phyloP scores from a whole-genome alignment of 2,113 vertebrate species.

The Parus major region DNA sequence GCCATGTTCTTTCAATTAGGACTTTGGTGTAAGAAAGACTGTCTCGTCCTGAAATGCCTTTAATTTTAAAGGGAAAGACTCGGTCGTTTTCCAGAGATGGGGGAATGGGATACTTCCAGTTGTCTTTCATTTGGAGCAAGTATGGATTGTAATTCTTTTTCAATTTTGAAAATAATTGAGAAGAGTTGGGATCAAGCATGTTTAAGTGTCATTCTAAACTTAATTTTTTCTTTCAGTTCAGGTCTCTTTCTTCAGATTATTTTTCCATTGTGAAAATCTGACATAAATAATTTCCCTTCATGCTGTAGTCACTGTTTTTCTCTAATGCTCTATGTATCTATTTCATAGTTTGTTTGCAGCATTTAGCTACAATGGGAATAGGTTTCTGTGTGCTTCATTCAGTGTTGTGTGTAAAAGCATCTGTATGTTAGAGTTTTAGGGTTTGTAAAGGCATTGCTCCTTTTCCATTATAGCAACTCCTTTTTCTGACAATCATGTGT shows the following conservation, averaged over 20 bases:
- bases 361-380: background rate
- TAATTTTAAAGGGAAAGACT: constrained; percentile 11
- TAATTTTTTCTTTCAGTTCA: background rate
- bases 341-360: background rate
- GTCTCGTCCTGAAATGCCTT: background rate
- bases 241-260: background rate
- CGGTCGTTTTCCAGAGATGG: background rate
- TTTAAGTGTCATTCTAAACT: background rate
- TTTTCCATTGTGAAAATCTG: background rate
- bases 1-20: constrained; percentile 65
- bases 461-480: background rate
- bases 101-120: background rate
- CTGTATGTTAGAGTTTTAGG: background rate
- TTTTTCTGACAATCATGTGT: background rate
- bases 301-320: background rate
- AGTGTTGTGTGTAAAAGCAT: background rate
- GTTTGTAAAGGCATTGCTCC: rapidly evolving
- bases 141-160: background rate
- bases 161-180: background rate
- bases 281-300: background rate
- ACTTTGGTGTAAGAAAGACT: constrained; percentile 23
- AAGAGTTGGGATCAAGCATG: background rate
- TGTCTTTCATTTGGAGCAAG: background rate
- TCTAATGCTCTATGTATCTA: background rate
- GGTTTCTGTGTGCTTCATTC: background rate